Conservation (phyloP, 2,797 vertebrate genomes). For the Lagorchestes hirsutus region DNA sequence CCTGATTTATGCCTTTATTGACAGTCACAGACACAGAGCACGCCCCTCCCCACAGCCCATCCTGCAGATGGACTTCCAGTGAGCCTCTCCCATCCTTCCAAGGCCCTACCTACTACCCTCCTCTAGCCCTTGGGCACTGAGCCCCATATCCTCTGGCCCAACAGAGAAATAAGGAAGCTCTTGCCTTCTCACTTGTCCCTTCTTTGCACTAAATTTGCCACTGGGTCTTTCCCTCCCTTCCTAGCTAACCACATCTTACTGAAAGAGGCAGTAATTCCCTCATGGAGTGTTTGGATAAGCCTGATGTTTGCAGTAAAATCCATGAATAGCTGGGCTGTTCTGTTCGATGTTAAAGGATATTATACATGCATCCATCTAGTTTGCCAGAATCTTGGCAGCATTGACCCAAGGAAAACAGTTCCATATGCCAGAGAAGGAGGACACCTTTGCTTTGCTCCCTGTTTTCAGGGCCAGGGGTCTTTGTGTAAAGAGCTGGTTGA, state of each 20-base stretch:
- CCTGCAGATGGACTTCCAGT: not conserved
- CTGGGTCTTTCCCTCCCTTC: slow-evolving; percentile 58
- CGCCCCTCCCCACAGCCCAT: not conserved
- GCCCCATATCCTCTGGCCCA: not conserved
- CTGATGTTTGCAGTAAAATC: slow-evolving; percentile 68
- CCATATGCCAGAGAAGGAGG: slow-evolving; percentile 84
- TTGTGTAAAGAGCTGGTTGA: slow-evolving; percentile 48
- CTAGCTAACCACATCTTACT: slow-evolving; percentile 52
- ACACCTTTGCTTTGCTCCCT: slow-evolving; percentile 79
- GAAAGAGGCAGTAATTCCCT: slow-evolving; percentile 63
- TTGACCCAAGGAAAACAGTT: slow-evolving; percentile 86
- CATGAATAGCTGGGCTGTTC: slow-evolving; percentile 88
- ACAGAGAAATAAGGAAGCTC: not conserved
- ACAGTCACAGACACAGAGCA: not conserved
- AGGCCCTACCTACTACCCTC: not conserved
- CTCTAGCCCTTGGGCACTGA: not conserved
- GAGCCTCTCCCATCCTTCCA: not conserved
- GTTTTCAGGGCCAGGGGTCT: slow-evolving; percentile 67
- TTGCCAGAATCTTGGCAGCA: slow-evolving; percentile 86
- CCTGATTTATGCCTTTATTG: not conserved
- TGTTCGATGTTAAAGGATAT: slow-evolving; percentile 88
- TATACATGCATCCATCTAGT: slow-evolving; percentile 84
- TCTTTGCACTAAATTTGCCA: slow-evolving; percentile 61
- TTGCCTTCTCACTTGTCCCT: not conserved
- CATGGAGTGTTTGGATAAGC: slow-evolving; percentile 79